A percentile compares a stretch with the other conserved stretches of the same genome.
phyloP scores from a whole-genome alignment of 2,113 vertebrate species.

The Ailuropoda melanoleuca region DNA sequence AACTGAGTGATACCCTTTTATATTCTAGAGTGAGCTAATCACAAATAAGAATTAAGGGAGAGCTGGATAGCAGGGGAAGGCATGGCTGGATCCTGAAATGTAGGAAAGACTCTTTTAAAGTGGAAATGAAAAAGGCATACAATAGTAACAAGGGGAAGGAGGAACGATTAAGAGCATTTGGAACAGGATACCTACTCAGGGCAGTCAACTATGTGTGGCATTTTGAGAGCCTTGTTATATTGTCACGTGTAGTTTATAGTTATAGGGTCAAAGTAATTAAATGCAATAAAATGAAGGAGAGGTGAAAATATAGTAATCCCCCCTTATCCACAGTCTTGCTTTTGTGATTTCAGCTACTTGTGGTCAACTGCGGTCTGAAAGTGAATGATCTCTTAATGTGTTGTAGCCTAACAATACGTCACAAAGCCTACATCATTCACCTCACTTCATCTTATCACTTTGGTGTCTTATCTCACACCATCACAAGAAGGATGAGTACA shows the following conservation, averaged over 20 bases:
- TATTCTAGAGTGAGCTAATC: background rate
- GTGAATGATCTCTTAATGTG: background rate
- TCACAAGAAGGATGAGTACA: background rate
- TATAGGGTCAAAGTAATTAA: background rate
- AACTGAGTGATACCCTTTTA: background rate
- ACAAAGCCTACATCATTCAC: background rate
- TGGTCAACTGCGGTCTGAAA: background rate
- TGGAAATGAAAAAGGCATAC: background rate
- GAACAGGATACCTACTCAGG: background rate
- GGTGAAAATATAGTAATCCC: background rate
- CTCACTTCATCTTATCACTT: background rate
- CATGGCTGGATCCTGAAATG: background rate
- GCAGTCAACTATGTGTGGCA: background rate
- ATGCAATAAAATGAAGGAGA: background rate
- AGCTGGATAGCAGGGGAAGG: background rate
- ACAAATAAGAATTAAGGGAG: background rate
- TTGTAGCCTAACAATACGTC: background rate
- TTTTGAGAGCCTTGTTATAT: background rate
- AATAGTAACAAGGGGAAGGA: background rate
- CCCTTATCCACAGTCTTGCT: background rate
- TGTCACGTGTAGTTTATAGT: background rate
- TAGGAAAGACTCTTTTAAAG: background rate
- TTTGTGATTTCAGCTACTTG: background rate
- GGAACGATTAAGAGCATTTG: background rate
- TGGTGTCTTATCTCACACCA: background rate